A percentile compares a stretch with the other conserved stretches of the same genome.
These are phyloP conservation scores for Saimiri boliviensis DNA, from an alignment of 2,113 vertebrate genomes.

Conservation along the genomic window DNA sequence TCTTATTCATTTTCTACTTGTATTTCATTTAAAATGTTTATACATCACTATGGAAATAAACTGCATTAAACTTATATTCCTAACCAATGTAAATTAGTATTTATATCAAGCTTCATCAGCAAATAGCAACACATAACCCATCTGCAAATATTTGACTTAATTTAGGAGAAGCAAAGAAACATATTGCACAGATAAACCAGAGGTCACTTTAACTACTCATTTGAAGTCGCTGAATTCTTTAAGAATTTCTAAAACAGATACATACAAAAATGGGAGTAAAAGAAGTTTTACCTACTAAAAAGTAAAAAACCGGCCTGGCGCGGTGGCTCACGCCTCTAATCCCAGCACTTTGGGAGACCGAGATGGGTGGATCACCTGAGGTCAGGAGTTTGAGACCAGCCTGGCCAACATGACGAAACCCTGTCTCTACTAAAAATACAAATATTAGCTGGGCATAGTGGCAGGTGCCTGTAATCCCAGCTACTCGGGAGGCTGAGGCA, in stretches of 20 bases:
- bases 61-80: background rate
- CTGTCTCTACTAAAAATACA: no score
- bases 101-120: slow-evolving; percentile 17
- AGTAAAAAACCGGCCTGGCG: background rate
- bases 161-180: background rate
- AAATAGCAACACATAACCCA: background rate
- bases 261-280: slow-evolving; percentile 5
- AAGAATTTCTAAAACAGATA: slow-evolving; percentile 35
- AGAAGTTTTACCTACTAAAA: background rate
- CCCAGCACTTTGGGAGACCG: no score
- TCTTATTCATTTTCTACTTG: slow-evolving; percentile 22
- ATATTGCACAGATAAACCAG: background rate
- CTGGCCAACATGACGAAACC: no score
- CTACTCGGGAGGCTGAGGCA: no score
- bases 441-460: no score
- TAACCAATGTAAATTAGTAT: background rate
- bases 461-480: no score
- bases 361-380: no score
- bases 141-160: slow-evolving; percentile 19
- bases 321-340: no score
- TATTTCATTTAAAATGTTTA: slow-evolving; percentile 34
- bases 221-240: slow-evolving; percentile 9
- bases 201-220: background rate
- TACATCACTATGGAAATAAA: background rate
- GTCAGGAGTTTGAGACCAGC: no score